These are phyloP conservation scores for Leptinotarsa lineolata DNA, from an alignment of 1,140 invertebrate species.

Conservation along the genomic window DNA sequence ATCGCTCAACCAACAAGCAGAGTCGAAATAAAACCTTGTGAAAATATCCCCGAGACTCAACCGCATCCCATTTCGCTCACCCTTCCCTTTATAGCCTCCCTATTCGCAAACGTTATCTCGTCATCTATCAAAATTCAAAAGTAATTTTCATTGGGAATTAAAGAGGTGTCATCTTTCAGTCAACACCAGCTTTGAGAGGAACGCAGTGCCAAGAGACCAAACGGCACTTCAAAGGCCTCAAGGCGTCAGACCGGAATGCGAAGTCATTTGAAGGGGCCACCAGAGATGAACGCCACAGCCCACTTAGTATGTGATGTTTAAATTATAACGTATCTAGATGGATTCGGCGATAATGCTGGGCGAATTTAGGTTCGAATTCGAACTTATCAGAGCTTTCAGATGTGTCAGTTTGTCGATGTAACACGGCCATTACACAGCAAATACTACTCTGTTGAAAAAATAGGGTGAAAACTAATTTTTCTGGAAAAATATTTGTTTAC, in stretches of 20 bases:
- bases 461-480: too few relatives aligned
- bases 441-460: too few relatives aligned
- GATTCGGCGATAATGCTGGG: neutral
- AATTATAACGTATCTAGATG: constrained; percentile 41
- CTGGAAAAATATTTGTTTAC: too few relatives aligned
- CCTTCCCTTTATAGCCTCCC: constrained; percentile 11
- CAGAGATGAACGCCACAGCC: constrained; percentile 30
- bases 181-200: constrained; percentile 30
- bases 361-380: neutral
- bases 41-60: neutral
- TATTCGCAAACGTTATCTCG: constrained; percentile 38
- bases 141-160: constrained; percentile 52
- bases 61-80: constrained; percentile 4
- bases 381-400: neutral
- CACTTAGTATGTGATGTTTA: constrained; percentile 42
- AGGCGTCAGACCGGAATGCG: constrained; percentile 37
- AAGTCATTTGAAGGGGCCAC: constrained; percentile 34
- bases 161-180: constrained; percentile 52
- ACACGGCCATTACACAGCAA: too few relatives aligned
- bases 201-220: constrained; percentile 36
- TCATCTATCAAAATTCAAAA: constrained; percentile 49
- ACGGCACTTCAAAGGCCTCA: constrained; percentile 43
- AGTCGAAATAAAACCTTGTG: too few relatives aligned
- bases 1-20: too few relatives aligned
- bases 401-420: too few relatives aligned